phyloP scores from a whole-genome alignment of 2,888 invertebrate genomes.

The Panzeria rudis region DNA sequence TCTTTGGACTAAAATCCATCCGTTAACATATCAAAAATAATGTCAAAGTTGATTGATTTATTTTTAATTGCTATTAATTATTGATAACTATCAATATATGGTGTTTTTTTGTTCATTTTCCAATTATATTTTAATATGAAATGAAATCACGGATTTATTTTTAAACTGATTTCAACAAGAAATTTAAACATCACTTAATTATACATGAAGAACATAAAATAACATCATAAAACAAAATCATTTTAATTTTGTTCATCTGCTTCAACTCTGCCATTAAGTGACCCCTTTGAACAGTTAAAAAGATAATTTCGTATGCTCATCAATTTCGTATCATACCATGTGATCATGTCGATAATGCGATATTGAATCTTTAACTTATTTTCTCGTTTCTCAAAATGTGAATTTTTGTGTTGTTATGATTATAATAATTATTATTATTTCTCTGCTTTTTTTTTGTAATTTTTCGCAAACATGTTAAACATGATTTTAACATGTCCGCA shows the following conservation, averaged over 20 bases:
- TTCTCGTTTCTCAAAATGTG: constrained; percentile 72
- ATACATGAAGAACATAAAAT: constrained; percentile 35
- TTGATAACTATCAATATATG: not conserved
- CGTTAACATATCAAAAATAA: not conserved
- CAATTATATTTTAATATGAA: not conserved
- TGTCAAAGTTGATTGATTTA: not conserved
- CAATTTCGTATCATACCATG: not conserved
- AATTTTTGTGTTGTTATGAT: constrained; percentile 51
- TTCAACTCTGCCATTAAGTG: constrained; percentile 61
- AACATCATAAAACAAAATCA: constrained; percentile 32
- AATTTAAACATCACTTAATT: constrained; percentile 48
- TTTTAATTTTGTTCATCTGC: constrained; percentile 27
- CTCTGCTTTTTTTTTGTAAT: constrained; percentile 18
- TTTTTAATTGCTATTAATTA: constrained; percentile 23
- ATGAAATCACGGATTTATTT: not conserved
- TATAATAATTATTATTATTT: constrained; percentile 27
- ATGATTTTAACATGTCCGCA: constrained; percentile 72
- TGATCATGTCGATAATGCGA: constrained; percentile 34
- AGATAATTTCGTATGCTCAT: not conserved
- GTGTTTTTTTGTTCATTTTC: not conserved
- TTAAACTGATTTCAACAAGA: constrained; percentile 25
- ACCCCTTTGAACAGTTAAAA: constrained; percentile 38
- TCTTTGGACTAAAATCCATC: too few relatives aligned
- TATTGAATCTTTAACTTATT: constrained; percentile 46
- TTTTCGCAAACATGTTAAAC: constrained; percentile 71